phyloP scores from a whole-genome alignment of 2,888 invertebrate species.

The Antheraea assamensis region DNA sequence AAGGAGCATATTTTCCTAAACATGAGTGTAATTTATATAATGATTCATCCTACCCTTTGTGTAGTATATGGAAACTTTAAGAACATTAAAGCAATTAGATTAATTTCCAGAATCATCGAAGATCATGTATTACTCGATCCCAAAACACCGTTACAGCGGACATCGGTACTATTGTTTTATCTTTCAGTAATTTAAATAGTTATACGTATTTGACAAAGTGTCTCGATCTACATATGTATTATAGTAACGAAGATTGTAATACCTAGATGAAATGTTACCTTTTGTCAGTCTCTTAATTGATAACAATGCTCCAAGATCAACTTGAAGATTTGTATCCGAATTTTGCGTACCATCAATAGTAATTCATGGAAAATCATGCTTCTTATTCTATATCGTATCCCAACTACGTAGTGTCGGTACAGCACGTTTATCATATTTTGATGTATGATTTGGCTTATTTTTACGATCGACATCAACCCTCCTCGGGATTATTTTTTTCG shows the following conservation, averaged over 20 bases:
- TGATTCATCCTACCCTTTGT: not conserved
- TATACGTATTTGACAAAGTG: not conserved
- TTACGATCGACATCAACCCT: no score
- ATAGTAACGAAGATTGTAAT: not conserved
- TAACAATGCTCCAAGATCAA: not conserved
- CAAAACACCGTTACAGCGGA: not conserved
- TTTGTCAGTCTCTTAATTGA: not conserved
- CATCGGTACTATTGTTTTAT: not conserved
- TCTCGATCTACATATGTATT: no score
- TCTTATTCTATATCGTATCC: no score
- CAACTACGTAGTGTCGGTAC: no score
- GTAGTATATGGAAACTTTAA: not conserved
- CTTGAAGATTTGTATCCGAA: not conserved
- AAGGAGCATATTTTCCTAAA: not conserved
- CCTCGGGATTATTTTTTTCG: no score
- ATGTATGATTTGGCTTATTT: no score
- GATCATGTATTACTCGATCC: not conserved
- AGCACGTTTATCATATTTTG: no score
- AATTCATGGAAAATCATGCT: no score
- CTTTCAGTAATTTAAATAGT: not conserved
- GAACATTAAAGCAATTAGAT: not conserved
- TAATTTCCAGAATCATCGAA: not conserved
- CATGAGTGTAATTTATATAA: not conserved
- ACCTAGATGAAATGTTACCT: not conserved
- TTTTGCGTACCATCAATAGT: no score